Conservation (phyloP, 30 jellyfish, hydroid and myxozoan species). For the Haliclystus octoradiatus region DNA sequence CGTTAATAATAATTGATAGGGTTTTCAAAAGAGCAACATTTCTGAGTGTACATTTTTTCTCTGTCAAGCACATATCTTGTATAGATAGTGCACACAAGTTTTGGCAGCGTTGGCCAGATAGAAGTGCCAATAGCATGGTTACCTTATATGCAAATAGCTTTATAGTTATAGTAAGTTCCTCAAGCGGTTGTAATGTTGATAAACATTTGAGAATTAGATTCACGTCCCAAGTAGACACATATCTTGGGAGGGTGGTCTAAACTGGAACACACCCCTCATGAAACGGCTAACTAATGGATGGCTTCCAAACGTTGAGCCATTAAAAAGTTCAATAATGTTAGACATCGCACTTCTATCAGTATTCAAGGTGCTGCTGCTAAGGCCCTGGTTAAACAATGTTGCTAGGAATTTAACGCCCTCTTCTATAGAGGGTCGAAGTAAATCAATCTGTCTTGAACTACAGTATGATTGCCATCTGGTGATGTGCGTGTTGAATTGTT, state of each 20-base stretch:
- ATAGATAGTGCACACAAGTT: constrained; percentile 9
- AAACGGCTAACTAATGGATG: no score
- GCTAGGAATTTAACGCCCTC: constrained; percentile 7
- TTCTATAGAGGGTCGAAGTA: constrained; percentile 2
- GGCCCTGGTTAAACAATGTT: constrained; percentile 2
- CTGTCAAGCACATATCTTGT: no score
- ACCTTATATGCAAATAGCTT: neutral
- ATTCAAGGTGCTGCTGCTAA: constrained; percentile 4
- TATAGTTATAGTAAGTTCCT: neutral
- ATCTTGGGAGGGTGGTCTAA: constrained; percentile 18
- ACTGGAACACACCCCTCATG: constrained; percentile 19
- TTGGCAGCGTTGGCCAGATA: no score
- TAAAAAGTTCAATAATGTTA: no score
- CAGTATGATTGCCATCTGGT: no score
- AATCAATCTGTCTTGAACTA: no score
- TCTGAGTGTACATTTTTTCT: no score
- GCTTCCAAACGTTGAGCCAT: no score
- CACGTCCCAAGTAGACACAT: constrained; percentile 18
- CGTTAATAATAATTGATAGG: no score
- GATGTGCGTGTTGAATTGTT: no score
- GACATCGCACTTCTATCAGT: constrained; percentile 15
- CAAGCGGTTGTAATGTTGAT: neutral
- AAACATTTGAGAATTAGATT: neutral
- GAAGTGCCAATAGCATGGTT: neutral
- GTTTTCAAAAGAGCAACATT: no score